Conservation (phyloP, 2,113 vertebrate species). For the Cyprinodon variegatus region DNA sequence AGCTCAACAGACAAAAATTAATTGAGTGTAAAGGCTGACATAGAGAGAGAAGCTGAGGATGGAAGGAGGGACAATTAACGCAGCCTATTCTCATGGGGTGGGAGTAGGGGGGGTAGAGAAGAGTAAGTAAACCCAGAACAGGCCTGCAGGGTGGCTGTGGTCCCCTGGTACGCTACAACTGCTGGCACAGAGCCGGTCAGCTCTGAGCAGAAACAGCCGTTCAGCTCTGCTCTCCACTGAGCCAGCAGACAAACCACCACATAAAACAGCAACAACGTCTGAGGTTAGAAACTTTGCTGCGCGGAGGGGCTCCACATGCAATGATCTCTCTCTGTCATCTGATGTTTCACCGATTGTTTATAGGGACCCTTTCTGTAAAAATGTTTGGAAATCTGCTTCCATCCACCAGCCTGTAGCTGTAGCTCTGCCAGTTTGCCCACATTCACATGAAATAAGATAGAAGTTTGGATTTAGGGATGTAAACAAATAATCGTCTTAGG, state of each 20-base stretch:
- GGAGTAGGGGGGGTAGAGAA: constrained; percentile 55
- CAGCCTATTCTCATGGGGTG: constrained; percentile 57
- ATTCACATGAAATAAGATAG: too few relatives aligned
- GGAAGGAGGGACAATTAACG: constrained; percentile 59
- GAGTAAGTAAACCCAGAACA: constrained; percentile 74
- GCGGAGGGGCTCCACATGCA: too few relatives aligned
- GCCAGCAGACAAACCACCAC: constrained; percentile 28
- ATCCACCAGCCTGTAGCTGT: too few relatives aligned
- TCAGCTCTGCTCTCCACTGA: background rate
- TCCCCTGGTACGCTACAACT: constrained; percentile 61
- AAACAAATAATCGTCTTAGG: too few relatives aligned
- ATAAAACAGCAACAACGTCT: too few relatives aligned
- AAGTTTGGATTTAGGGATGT: too few relatives aligned
- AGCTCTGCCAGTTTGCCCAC: too few relatives aligned
- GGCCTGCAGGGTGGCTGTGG: constrained; percentile 61
- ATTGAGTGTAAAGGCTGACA: constrained; percentile 7
- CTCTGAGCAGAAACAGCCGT: constrained; percentile 33
- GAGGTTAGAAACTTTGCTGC: too few relatives aligned
- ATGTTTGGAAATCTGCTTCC: too few relatives aligned
- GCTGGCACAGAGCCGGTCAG: constrained; percentile 42
- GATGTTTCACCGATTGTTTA: too few relatives aligned
- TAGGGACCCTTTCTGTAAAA: too few relatives aligned
- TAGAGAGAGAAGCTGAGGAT: constrained; percentile 12
- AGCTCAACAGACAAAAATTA: background rate
- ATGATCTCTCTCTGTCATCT: too few relatives aligned